Percentiles rank a stretch among this genome's conserved stretches.
Conservation (phyloP, 2,888 invertebrate species). For the Monopis laevigella region DNA sequence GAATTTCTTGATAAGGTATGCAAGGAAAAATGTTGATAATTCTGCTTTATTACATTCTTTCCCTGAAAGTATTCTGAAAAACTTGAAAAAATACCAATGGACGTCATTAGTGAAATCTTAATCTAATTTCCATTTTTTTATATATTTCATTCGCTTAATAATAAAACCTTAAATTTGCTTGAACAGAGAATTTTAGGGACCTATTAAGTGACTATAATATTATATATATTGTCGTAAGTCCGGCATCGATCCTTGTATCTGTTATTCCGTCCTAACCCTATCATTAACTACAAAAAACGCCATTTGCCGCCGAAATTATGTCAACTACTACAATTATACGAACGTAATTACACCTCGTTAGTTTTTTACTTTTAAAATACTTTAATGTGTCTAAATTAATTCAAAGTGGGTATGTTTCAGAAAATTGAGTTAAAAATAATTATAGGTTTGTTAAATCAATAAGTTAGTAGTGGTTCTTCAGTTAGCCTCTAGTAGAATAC, state of each 20-base stretch:
- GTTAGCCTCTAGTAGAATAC: no score
- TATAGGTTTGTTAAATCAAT: not conserved
- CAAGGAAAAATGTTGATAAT: slow-evolving; percentile 49
- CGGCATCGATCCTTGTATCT: not conserved
- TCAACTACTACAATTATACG: slow-evolving; percentile 47
- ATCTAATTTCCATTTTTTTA: slow-evolving; percentile 13
- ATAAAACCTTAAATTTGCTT: no score
- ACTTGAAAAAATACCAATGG: slow-evolving; percentile 11
- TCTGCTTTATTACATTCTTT: slow-evolving; percentile 53
- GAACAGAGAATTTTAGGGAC: no score
- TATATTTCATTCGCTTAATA: not conserved
- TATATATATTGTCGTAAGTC: no score
- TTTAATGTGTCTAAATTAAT: slow-evolving; percentile 31
- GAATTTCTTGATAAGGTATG: slow-evolving; percentile 61
- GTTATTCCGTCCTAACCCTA: slow-evolving; percentile 30
- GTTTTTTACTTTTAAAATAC: slow-evolving; percentile 32
- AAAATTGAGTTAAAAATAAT: not conserved
- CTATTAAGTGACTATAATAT: no score
- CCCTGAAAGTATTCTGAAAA: slow-evolving; percentile 25
- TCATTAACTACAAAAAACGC: slow-evolving; percentile 31
- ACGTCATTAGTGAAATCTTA: slow-evolving; percentile 10
- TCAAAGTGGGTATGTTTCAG: not conserved
- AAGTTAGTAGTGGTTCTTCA: no score
- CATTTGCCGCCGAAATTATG: slow-evolving; percentile 38
- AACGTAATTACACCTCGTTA: slow-evolving; percentile 51